Evolutionary conservation across 1,140 invertebrate species (phyloP).

Genomic region (Asobara japonica): DNA sequence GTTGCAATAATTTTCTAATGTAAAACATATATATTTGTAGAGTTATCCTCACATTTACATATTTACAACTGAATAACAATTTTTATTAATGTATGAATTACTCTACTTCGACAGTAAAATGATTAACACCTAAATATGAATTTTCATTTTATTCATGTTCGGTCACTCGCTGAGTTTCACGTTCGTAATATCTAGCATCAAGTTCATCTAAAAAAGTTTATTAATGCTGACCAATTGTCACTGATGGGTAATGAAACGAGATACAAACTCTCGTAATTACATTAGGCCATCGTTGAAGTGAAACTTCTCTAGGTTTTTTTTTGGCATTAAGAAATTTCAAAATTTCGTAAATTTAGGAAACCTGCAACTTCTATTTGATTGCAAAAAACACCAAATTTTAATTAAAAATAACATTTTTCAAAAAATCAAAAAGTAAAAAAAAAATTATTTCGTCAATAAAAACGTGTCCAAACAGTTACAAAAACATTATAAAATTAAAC

Average conservation of each 20-base stretch:
- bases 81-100: slow-evolving; percentile 10
- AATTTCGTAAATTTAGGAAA: no score
- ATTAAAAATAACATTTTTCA: no score
- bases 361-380: no score
- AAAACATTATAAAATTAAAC: no score
- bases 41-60: slow-evolving; percentile 19
- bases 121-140: slow-evolving; percentile 5
- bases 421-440: no score
- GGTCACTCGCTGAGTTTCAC: not conserved
- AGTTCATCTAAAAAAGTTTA: not conserved
- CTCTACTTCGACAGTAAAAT: not conserved
- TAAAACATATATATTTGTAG: slow-evolving; percentile 31
- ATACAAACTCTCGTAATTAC: not conserved
- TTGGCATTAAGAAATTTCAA: no score
- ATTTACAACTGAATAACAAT: slow-evolving; percentile 33
- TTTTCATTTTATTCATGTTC: slow-evolving; percentile 2
- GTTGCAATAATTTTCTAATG: slow-evolving; percentile 1
- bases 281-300: slow-evolving; percentile 10
- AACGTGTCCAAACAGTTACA: no score
- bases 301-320: no score
- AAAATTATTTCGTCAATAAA: no score
- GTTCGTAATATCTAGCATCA: not conserved
- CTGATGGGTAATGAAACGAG: not conserved
- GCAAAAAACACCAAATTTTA: no score
- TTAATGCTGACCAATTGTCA: not conserved